Conservation (phyloP, 2,113 vertebrate species). For the Onychorhynchus coronatus region DNA sequence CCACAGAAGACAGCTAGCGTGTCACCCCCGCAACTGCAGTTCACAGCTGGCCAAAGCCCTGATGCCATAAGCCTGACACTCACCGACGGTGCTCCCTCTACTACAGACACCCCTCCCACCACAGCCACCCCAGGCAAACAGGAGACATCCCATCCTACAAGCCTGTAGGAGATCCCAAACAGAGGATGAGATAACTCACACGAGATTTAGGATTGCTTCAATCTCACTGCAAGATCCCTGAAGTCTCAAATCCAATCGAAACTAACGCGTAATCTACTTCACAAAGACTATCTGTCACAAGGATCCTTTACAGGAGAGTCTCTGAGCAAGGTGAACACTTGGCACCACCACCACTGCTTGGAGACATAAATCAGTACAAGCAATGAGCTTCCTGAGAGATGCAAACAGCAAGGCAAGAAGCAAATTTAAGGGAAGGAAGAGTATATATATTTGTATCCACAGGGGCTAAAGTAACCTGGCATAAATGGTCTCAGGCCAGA, state of each 20-base stretch:
- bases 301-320: background rate
- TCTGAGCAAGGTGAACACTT: background rate
- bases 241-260: background rate
- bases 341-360: background rate
- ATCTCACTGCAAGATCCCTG: background rate
- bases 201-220: background rate
- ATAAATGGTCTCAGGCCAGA: background rate
- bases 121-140: background rate
- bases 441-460: background rate
- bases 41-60: background rate
- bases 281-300: background rate
- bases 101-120: background rate
- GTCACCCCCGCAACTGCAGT: background rate
- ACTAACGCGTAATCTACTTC: background rate
- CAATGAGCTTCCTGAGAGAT: background rate
- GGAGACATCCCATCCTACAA: background rate
- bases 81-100: accelerated
- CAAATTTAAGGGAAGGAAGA: background rate
- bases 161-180: background rate
- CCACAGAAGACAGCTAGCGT: constrained; percentile 8
- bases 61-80: background rate
- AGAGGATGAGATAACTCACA: background rate
- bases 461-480: background rate
- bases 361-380: background rate
- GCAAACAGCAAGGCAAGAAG: background rate